Conservation (phyloP, 2,888 invertebrate species). For the Volucella inflata region DNA sequence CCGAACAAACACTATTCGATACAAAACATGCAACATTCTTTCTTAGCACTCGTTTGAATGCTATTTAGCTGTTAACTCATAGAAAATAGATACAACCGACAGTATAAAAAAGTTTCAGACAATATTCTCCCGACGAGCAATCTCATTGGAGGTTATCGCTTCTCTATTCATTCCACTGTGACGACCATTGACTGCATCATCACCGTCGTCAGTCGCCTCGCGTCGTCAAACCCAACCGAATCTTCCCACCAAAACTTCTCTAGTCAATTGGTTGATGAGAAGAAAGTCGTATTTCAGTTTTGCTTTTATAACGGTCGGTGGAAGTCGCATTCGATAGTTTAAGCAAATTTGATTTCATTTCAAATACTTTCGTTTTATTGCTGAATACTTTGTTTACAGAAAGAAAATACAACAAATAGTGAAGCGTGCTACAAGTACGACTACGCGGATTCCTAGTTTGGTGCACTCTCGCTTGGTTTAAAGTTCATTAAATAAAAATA, state of each 20-base stretch:
- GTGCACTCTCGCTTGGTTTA: constrained; percentile 25
- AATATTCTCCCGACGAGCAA: constrained; percentile 2
- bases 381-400: constrained; percentile 43
- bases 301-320: constrained; percentile 28
- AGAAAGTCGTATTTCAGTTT: constrained; percentile 52
- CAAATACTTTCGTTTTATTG: constrained; percentile 17
- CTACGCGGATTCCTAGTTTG: background rate
- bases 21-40: constrained; percentile 22
- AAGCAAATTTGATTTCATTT: background rate
- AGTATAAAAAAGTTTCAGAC: background rate
- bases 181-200: constrained; percentile 56
- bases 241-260: constrained; percentile 13
- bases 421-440: constrained; percentile 29
- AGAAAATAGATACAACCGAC: background rate
- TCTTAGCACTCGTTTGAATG: constrained; percentile 1
- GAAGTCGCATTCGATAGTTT: constrained; percentile 42
- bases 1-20: constrained; percentile 11
- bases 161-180: constrained; percentile 42
- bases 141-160: constrained; percentile 52
- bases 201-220: constrained; percentile 11
- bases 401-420: constrained; percentile 13
- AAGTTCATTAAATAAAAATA: constrained; percentile 5
- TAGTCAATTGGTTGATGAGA: constrained; percentile 11
- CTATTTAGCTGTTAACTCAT: constrained; percentile 9
- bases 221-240: constrained; percentile 6